A percentile compares a stretch with the other conserved stretches of the same genome.
Evolutionary conservation across 1,140 invertebrate species (phyloP).

Genomic region (Danaus melanippus): DNA sequence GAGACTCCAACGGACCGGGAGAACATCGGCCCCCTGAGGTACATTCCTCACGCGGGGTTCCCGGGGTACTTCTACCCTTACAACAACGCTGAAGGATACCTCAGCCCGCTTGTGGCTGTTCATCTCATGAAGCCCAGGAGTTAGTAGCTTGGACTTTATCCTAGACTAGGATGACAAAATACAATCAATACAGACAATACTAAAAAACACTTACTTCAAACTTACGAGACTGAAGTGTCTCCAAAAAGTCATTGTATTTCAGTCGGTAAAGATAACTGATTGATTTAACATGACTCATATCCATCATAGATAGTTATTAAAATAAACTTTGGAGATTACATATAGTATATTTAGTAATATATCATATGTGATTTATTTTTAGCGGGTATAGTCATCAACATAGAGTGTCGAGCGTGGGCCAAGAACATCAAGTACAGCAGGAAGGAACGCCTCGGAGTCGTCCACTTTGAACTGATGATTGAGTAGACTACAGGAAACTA

Average conservation of each 20-base stretch:
- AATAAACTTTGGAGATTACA: no score
- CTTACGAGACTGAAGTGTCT: no score
- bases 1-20: conserved; percentile 92
- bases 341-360: no score
- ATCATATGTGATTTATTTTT: conserved; percentile 38
- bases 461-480: conserved; percentile 91
- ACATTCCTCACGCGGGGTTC: conserved; percentile 82
- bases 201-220: no score
- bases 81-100: conserved; percentile 85
- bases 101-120: conserved; percentile 90
- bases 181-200: background rate
- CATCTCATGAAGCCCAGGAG: conserved; percentile 84
- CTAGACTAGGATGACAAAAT: background rate
- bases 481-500: conserved; percentile 75
- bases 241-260: no score
- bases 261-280: no score
- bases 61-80: conserved; percentile 89
- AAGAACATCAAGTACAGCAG: conserved; percentile 87
- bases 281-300: no score
- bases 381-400: conserved; percentile 89
- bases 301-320: no score
- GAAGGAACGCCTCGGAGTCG: conserved; percentile 84
- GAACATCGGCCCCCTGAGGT: conserved; percentile 86
- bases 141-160: conserved; percentile 66
- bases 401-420: conserved; percentile 93